Conservation (phyloP, 2,797 vertebrate species). For the Pristis pectinata region DNA sequence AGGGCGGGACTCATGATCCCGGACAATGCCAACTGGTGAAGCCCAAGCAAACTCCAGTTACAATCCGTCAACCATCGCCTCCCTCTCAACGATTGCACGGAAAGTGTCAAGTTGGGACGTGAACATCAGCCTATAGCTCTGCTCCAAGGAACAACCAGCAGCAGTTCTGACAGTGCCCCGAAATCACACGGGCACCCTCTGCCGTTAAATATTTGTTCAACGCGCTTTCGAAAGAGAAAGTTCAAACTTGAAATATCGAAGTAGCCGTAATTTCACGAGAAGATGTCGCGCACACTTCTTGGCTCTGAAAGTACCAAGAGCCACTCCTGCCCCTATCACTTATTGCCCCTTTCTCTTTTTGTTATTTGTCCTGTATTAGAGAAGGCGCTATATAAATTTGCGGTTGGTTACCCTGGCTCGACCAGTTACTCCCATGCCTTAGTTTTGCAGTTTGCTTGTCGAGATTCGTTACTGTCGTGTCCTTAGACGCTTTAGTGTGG, state of each 20-base stretch:
- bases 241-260: not conserved
- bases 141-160: not conserved
- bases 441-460: not conserved
- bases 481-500: too few relatives aligned
- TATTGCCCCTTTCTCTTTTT: too few relatives aligned
- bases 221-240: slow-evolving; percentile 11
- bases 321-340: too few relatives aligned
- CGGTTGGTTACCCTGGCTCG: not conserved
- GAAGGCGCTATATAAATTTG: not conserved
- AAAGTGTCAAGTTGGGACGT: not conserved
- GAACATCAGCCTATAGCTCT: not conserved
- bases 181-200: not conserved
- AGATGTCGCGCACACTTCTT: not conserved
- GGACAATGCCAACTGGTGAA: not conserved
- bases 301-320: too few relatives aligned
- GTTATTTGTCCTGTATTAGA: too few relatives aligned
- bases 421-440: not conserved
- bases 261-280: not conserved
- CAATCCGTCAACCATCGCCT: not conserved
- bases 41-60: not conserved
- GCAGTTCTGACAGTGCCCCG: too few relatives aligned
- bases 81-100: not conserved
- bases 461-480: too few relatives aligned
- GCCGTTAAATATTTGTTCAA: not conserved
- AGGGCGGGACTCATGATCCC: not conserved